Evolutionary conservation across 2,113 vertebrate species (phyloP), one percentile per base, ranked within the genome.

Genomic region (Eulemur macaco): DNA sequence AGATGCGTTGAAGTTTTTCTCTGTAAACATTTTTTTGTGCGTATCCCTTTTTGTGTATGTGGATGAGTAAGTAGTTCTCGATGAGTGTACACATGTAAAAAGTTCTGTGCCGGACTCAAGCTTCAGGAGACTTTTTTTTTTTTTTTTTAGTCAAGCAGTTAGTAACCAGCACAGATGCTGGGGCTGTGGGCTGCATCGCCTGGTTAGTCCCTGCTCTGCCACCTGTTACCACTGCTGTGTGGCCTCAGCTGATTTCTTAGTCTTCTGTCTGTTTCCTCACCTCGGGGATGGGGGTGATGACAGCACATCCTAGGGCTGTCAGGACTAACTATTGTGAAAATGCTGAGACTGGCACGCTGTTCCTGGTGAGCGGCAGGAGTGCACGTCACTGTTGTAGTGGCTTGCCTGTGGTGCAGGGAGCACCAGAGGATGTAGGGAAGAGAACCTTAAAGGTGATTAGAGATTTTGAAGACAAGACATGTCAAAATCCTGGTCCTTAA

Each of bases 51-150:
- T 34, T 23, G 52, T 37, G 29, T 37, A 13, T 1, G 0, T 37
- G 45, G 77, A 34, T 63, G 17, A n/a, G 34, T 7, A 21, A 54
- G 54, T 10, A 1, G 12, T 23, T n/a, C 71, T 80, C 29, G 5
- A 1, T 8, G 21, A 20, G 12, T 17, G 20, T 1, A 3, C 4
- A n/a, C 8, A 18, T 7, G 3, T 11, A 4, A n/a, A 5, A 17
- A 11, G 6, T 14, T 42, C 17, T 29, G 5, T 25, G 29, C 63
- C 10, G 23, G 56, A 5, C n/a, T 31, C 9, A 45, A 14, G 25
- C 15, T 60, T 39, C 60, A 3, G 27, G 80, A 42, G 18, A 42
- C 54, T 39, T 47, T 8, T 45, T 47, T 50, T 52, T 50, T 54
- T 52, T 52, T 52, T 47, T 50, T 50, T 56, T 21, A 56, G 20